These are phyloP conservation scores for Drosophila nigrodunni DNA, from an alignment of 1,140 invertebrate species.

Conservation along the genomic window DNA sequence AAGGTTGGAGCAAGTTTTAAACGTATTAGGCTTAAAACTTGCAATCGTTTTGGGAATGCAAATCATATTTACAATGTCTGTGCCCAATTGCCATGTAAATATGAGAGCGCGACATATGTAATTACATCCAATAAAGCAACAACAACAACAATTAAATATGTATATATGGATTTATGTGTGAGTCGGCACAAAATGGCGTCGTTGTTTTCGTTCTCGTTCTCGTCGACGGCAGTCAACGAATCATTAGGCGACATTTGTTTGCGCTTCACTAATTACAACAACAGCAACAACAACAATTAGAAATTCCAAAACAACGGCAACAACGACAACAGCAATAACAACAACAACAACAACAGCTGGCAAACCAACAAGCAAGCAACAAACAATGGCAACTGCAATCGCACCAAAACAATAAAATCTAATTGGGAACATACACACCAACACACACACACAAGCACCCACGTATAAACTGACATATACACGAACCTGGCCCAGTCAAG, in stretches of 20 bases:
- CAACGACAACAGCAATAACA: slow-evolving; percentile 46
- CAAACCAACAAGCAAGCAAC: slow-evolving; percentile 30
- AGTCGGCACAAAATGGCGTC: slow-evolving; percentile 60
- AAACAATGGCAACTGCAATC: slow-evolving; percentile 67
- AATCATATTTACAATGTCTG: slow-evolving; percentile 59
- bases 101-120: slow-evolving; percentile 67
- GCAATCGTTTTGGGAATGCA: slow-evolving; percentile 8
- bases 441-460: slow-evolving; percentile 21
- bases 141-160: slow-evolving; percentile 28
- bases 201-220: slow-evolving; percentile 25
- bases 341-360: slow-evolving; percentile 41
- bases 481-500: slow-evolving; percentile 14
- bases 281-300: slow-evolving; percentile 46
- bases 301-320: slow-evolving; percentile 45
- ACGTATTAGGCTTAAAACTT: slow-evolving; percentile 27
- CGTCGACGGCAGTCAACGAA: slow-evolving; percentile 41
- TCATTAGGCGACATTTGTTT: slow-evolving; percentile 77
- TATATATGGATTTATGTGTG: slow-evolving; percentile 45
- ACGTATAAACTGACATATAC: slow-evolving; percentile 14
- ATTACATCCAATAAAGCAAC: slow-evolving; percentile 56
- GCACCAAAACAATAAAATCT: slow-evolving; percentile 78
- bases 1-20: slow-evolving; percentile 58
- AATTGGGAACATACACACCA: slow-evolving; percentile 66
- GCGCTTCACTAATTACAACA: slow-evolving; percentile 78
- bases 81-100: slow-evolving; percentile 59